phyloP scores from a whole-genome alignment of 1,140 invertebrate species.

The Pseudomyrmex cubaensis region DNA sequence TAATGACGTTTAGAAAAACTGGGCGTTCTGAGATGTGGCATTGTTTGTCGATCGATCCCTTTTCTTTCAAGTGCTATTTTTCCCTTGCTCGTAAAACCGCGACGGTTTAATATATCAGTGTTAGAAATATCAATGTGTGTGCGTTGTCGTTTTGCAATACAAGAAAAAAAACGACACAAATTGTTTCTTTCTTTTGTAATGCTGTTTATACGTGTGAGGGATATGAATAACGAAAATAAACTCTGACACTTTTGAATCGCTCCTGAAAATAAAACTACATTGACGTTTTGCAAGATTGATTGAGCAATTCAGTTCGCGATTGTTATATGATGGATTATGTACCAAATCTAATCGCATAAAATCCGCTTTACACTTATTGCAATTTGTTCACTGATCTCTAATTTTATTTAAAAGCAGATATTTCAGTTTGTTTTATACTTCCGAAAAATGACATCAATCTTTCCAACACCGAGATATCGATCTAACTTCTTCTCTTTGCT shows the following conservation, averaged over 20 bases:
- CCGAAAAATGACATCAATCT: neutral
- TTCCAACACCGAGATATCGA: constrained; percentile 6
- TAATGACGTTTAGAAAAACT: constrained; percentile 63
- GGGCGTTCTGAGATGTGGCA: constrained; percentile 63
- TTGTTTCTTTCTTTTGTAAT: neutral
- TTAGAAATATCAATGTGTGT: neutral
- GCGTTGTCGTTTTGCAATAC: neutral
- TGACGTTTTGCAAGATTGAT: constrained; percentile 11
- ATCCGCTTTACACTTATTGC: neutral
- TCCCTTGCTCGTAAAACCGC: neutral
- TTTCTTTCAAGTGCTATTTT: neutral
- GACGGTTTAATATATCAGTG: constrained; percentile 6
- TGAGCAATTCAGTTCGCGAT: neutral
- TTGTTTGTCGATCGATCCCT: constrained; percentile 15
- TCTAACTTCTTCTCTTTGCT: neutral
- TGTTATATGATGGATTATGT: neutral
- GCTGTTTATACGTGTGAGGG: neutral
- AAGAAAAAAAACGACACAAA: neutral
- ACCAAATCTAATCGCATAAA: constrained; percentile 12
- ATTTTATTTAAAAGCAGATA: constrained; percentile 2
- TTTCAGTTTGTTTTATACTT: neutral
- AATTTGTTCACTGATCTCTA: neutral
- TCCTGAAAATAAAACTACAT: constrained; percentile 1
- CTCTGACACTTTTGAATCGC: constrained; percentile 8
- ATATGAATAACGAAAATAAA: neutral